Evolutionary conservation across 2,113 vertebrate species (phyloP).

Genomic region (Catharus bicknelli): DNA sequence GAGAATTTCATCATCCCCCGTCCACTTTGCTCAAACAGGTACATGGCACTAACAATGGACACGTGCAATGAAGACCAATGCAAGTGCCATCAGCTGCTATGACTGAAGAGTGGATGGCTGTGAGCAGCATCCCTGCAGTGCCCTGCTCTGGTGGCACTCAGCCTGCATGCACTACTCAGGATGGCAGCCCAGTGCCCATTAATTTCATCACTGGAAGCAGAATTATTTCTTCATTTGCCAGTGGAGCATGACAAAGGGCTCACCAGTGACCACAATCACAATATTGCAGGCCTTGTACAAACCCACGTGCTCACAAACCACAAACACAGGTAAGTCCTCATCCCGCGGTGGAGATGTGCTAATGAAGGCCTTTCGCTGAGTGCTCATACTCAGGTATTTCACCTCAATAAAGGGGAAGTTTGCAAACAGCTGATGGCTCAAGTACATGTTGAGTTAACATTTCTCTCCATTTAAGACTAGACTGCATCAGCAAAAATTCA

Average conservation of each 20-base stretch:
- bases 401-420: neutral
- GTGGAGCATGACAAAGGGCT: neutral
- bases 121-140: neutral
- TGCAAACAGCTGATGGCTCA: constrained; percentile 53
- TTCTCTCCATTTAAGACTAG: constrained; percentile 47
- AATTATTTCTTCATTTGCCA: neutral
- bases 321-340: neutral
- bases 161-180: neutral
- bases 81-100: neutral
- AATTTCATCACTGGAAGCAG: neutral
- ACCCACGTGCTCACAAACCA: neutral
- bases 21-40: neutral
- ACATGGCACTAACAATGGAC: neutral
- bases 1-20: neutral
- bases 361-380: neutral
- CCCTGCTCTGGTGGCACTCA: neutral
- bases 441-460: constrained; percentile 61
- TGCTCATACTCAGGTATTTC: neutral
- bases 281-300: accelerated
- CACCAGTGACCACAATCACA: neutral
- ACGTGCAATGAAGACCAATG: accelerated
- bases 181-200: neutral
- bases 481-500: constrained; percentile 71
- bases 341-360: neutral
- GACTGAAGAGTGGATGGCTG: neutral